Conservation (phyloP, 2,888 invertebrate species). For the Mythimna albipuncta region DNA sequence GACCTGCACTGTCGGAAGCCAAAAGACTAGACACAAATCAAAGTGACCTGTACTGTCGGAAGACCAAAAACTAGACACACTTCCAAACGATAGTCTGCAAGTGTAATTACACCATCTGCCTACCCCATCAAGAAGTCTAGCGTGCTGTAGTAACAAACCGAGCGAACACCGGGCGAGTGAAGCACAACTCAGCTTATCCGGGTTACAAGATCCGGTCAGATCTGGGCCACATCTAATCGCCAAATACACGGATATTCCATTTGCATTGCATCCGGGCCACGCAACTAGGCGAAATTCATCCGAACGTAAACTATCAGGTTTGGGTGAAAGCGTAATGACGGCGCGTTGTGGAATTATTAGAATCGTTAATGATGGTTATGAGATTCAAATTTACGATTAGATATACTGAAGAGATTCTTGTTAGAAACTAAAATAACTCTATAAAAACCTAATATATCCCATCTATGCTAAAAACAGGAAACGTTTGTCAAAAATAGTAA, state of each 20-base stretch:
- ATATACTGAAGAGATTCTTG: not conserved
- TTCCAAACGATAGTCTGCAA: not conserved
- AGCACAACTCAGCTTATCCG: conserved; percentile 76
- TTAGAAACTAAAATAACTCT: not conserved
- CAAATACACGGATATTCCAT: conserved; percentile 83
- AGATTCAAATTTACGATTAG: not conserved
- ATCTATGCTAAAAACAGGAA: too few relatives aligned
- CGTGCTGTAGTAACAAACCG: conserved; percentile 51
- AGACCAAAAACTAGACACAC: not conserved
- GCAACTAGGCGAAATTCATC: conserved; percentile 67
- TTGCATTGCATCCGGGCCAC: conserved; percentile 78
- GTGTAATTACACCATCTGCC: conserved; percentile 7
- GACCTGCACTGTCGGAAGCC: too few relatives aligned
- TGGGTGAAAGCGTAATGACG: conserved; percentile 33
- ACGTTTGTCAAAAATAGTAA: too few relatives aligned
- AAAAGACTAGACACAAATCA: too few relatives aligned
- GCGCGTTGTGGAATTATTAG: conserved; percentile 18
- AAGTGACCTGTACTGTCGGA: too few relatives aligned
- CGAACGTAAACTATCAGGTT: conserved; percentile 66
- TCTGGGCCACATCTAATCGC: conserved; percentile 78
- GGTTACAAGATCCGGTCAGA: conserved; percentile 76
- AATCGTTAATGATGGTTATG: conserved; percentile 2
- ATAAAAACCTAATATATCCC: not conserved
- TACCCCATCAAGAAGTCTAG: conserved; percentile 20
- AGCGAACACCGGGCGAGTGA: conserved; percentile 68